phyloP scores from a whole-genome alignment of 2,113 vertebrate genomes.

The Chionis minor region DNA sequence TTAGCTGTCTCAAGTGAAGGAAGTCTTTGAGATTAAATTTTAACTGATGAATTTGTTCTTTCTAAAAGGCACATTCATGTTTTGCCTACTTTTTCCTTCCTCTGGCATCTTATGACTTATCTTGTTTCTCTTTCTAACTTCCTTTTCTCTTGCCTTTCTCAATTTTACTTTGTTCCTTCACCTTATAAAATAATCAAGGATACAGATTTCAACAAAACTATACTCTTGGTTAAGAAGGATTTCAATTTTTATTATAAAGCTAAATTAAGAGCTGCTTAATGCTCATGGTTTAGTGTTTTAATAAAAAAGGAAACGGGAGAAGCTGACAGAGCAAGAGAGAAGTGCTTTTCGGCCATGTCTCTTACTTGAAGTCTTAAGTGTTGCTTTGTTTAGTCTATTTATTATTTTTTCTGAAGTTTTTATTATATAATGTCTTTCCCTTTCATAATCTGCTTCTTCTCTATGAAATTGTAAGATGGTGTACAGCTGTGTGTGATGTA shows the following conservation, averaged over 20 bases:
- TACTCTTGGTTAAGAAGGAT: constrained; percentile 55
- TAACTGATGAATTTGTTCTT: background rate
- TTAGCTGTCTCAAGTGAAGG: background rate
- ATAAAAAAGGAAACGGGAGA: constrained; percentile 50
- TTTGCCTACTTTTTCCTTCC: background rate
- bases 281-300: constrained; percentile 66
- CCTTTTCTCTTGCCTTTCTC: background rate
- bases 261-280: constrained; percentile 69
- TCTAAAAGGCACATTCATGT: background rate
- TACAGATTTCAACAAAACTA: constrained; percentile 44
- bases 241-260: constrained; percentile 69
- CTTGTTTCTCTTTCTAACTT: background rate
- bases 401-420: background rate
- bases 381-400: constrained; percentile 16
- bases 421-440: background rate
- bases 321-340: constrained; percentile 2
- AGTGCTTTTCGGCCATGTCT: constrained; percentile 13
- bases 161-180: constrained; percentile 39
- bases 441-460: background rate
- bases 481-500: background rate
- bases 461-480: background rate
- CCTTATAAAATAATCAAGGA: constrained; percentile 43
- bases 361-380: constrained; percentile 20
- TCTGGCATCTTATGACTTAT: background rate
- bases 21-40: background rate